Base-by-base conservation (phyloP, 1,140 invertebrate genomes). In the Bombus pascuorum region DNA sequence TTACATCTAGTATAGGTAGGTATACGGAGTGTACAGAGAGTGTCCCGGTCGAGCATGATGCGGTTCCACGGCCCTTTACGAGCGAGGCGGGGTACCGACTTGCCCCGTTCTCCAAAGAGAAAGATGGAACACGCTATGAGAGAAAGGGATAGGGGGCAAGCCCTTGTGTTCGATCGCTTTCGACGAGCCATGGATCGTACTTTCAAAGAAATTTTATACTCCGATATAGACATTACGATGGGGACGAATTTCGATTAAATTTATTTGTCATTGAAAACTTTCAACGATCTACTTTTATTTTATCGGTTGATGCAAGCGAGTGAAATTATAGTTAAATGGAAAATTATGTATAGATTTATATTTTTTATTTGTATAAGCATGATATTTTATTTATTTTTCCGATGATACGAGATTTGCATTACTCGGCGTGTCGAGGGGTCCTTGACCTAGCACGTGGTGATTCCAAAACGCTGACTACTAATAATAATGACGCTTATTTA, bases 41-140 rank as follows among this genome's bases (percentile, higher is more conserved):
- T 93, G 90, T 93, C 92, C 92, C 87, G 93, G 87, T 92, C 90
- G 92, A 93, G 90, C 88, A 92, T 86, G 90, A 93, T 92, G 92
- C 91, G 89, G 85, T 90, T 92, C 91, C 81, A 86, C 80, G 81
- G 89, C 90, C 85, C 90, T 89, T 91, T 85, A 80, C 80, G 82
- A 90, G 74, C 82, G 79, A 90, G 89, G 86, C 81, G 83, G 86
- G 81, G 85, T 85, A 89, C 86, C 82, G 81, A 90, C 86, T 90
- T 90, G 89, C 86, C 72, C 83, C 86, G 83, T 91, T 90, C 86
- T 77, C 78, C 81, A 90, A 81, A 76, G 83, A 90, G 86, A 88
- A 86, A 83, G 87, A 90, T 57, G 59, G 70, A 82, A 80, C 53
- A 70, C 42, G 39, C 66, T 37, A 42, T 18, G 76, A 83, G 73